These are phyloP conservation scores for Ariolimax columbianus DNA, from an alignment of 2,888 invertebrate species.

Conservation along the genomic window DNA sequence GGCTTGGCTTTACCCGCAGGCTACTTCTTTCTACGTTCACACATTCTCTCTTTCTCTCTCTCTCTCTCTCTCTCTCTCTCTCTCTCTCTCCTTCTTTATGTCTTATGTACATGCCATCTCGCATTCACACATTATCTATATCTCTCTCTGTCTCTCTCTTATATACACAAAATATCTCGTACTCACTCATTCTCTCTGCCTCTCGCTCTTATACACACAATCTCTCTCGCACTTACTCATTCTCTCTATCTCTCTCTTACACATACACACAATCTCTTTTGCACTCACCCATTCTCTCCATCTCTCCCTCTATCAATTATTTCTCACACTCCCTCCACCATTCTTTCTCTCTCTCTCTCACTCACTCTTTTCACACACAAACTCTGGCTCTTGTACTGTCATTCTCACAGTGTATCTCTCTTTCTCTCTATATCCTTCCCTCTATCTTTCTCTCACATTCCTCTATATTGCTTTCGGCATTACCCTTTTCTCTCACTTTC, in stretches of 20 bases:
- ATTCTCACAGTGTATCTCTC: not conserved
- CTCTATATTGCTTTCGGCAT: not conserved
- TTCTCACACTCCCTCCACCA: not conserved
- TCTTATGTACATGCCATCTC: not conserved
- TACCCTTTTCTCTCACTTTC: not conserved
- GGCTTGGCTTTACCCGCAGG: too few relatives aligned
- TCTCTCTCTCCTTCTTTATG: not conserved
- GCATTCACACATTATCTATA: not conserved
- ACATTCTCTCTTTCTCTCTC: too few relatives aligned
- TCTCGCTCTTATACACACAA: not conserved
- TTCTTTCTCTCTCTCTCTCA: not conserved
- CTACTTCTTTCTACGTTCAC: too few relatives aligned
- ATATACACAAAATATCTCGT: not conserved
- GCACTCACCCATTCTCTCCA: not conserved
- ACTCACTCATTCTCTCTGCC: not conserved
- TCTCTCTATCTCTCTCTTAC: not conserved
- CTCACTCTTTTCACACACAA: not conserved
- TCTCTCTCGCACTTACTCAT: not conserved
- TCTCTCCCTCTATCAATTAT: not conserved
- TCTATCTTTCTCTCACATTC: not conserved
- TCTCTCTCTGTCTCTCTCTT: not conserved
- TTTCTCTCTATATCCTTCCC: not conserved
- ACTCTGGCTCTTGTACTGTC: not conserved
- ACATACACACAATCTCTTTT: not conserved
- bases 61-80: too few relatives aligned